Evolutionary conservation across 2,797 vertebrate species (phyloP).

Genomic region (Mionectes olivaceus): DNA sequence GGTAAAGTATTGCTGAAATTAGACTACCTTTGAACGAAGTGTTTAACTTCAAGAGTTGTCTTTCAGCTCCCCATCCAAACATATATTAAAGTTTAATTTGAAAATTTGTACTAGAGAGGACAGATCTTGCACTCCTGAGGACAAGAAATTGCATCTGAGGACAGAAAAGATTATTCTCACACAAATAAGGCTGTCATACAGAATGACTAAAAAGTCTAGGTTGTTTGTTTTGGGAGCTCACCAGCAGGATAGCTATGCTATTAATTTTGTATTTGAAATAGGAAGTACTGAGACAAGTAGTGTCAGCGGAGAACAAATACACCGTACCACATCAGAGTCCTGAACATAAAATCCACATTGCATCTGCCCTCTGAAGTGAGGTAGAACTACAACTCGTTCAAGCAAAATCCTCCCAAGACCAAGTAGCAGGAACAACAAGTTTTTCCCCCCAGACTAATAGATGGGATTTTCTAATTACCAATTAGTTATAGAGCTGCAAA

Average conservation of each 20-base stretch:
- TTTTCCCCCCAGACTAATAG: background rate
- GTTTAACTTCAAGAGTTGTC: background rate
- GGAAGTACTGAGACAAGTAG: background rate
- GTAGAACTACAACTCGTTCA: background rate
- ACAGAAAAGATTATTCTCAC: constrained; percentile 3
- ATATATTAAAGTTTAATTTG: constrained; percentile 8
- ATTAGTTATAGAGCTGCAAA: background rate
- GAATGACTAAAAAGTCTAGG: background rate
- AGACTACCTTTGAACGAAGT: background rate
- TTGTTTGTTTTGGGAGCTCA: background rate
- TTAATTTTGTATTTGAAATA: background rate
- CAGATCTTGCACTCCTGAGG: background rate
- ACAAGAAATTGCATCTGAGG: background rate
- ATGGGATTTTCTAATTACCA: background rate
- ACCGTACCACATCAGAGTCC: background rate
- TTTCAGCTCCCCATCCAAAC: constrained; percentile 14
- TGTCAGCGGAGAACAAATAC: background rate
- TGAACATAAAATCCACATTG: background rate
- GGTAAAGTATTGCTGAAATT: background rate
- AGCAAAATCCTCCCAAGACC: background rate
- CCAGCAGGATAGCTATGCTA: background rate
- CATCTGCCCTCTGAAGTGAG: background rate
- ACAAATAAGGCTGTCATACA: constrained; percentile 19
- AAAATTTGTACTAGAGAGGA: background rate
- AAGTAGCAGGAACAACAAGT: background rate